Percentiles rank a stretch among this genome's conserved stretches.
phyloP scores from a whole-genome alignment of 2,113 vertebrate species.

The Corythaeola cristata region DNA sequence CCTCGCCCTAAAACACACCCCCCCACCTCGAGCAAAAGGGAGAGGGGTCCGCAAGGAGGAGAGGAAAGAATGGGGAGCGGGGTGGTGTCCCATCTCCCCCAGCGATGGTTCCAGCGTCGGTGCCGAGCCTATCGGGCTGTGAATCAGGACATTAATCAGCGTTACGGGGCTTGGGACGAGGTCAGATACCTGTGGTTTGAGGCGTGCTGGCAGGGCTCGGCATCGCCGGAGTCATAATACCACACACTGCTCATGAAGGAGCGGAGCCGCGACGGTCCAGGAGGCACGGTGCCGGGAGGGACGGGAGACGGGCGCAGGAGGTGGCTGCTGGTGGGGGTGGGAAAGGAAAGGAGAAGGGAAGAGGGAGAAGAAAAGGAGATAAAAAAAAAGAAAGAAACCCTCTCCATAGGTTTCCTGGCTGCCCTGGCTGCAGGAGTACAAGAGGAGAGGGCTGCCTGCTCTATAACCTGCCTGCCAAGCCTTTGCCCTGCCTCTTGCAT shows the following conservation, averaged over 20 bases:
- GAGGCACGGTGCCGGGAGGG: neutral
- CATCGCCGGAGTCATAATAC: neutral
- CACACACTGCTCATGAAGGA: neutral
- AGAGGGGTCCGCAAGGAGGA: neutral
- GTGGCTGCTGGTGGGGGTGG: neutral
- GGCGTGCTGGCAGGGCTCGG: neutral
- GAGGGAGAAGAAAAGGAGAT: neutral
- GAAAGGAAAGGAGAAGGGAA: neutral
- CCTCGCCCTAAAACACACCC: too few relatives aligned
- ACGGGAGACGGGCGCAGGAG: neutral
- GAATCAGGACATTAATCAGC: slow-evolving; percentile 5
- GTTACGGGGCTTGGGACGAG: neutral
- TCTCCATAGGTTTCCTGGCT: neutral
- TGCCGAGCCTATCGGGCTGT: neutral
- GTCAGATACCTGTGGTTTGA: slow-evolving; percentile 56
- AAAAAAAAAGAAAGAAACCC: neutral
- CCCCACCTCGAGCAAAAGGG: neutral
- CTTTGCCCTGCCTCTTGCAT: neutral
- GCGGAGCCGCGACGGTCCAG: neutral
- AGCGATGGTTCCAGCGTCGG: neutral
- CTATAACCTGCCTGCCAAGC: neutral
- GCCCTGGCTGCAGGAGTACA: neutral
- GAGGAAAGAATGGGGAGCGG: too few relatives aligned
- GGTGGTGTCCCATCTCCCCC: accelerated
- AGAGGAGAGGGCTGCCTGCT: neutral